Conservation (phyloP, 35 echinoderm and acorn worm genomes). For the Hemicentrotus pulcherrimus region DNA sequence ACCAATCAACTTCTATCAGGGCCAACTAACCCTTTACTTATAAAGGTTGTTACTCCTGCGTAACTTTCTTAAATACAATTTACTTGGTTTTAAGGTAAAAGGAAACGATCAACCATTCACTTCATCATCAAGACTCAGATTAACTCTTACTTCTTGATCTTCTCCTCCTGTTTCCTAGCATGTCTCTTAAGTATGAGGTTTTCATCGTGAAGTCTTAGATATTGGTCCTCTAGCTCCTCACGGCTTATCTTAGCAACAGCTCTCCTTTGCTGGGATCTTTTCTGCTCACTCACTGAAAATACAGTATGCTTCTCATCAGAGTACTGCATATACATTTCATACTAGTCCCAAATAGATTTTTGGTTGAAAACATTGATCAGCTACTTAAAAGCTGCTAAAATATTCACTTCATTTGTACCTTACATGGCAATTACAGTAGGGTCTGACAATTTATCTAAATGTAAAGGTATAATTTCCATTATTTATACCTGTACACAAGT, state of each 20-base stretch:
- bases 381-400: too few species aligned
- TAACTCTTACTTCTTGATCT: slow-evolving; percentile 89
- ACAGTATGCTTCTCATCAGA: background rate
- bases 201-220: slow-evolving; percentile 88
- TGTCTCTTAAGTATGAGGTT: slow-evolving; percentile 92
- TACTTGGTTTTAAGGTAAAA: background rate
- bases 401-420: too few species aligned
- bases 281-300: slow-evolving; percentile 73
- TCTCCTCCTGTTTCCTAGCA: slow-evolving; percentile 98
- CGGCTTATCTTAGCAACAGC: slow-evolving; percentile 79
- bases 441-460: too few species aligned
- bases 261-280: slow-evolving; percentile 79
- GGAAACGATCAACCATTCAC: background rate
- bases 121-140: background rate
- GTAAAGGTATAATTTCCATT: too few species aligned
- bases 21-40: background rate
- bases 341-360: too few species aligned
- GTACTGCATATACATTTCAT: background rate
- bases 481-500: too few species aligned
- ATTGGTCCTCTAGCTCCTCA: slow-evolving; percentile 93
- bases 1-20: too few species aligned
- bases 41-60: too few species aligned
- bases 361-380: too few species aligned
- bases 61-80: too few species aligned
- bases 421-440: too few species aligned